These are phyloP conservation scores for Mechanitis mazaeus DNA, from an alignment of 2,888 invertebrate genomes.

Conservation along the genomic window DNA sequence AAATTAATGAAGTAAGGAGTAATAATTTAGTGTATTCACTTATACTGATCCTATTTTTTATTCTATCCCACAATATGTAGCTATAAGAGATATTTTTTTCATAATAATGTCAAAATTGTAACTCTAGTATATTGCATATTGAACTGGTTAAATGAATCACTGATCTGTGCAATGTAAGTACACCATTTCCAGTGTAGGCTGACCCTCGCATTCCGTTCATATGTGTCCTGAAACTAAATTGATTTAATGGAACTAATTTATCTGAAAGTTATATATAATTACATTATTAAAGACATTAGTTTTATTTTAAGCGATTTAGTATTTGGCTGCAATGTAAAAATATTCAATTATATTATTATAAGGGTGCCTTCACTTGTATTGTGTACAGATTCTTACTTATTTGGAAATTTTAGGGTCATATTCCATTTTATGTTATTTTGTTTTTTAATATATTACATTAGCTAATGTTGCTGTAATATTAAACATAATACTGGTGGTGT, in stretches of 20 bases:
- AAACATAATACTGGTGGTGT: no score
- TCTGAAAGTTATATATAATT: not conserved
- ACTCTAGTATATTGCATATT: not conserved
- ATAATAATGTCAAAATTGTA: not conserved
- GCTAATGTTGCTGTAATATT: no score
- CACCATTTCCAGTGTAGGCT: slow-evolving; percentile 19
- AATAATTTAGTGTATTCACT: not conserved
- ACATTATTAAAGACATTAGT: no score
- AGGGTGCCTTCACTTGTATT: slow-evolving; percentile 15
- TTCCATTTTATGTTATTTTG: no score
- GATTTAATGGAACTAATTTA: not conserved
- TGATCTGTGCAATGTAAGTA: slow-evolving; percentile 4
- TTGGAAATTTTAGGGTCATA: no score
- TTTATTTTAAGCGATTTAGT: no score
- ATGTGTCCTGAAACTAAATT: not conserved
- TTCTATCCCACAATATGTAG: not conserved
- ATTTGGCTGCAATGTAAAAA: no score
- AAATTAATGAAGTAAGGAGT: slow-evolving; percentile 6
- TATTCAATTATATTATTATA: not conserved
- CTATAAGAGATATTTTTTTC: no score
- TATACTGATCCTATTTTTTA: not conserved
- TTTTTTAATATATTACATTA: no score
- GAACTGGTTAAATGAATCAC: not conserved
- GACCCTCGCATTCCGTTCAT: slow-evolving; percentile 27
- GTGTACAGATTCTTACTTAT: no score